Evolutionary conservation across 2,888 invertebrate species (phyloP).

Genomic region (Aethes cnicana): DNA sequence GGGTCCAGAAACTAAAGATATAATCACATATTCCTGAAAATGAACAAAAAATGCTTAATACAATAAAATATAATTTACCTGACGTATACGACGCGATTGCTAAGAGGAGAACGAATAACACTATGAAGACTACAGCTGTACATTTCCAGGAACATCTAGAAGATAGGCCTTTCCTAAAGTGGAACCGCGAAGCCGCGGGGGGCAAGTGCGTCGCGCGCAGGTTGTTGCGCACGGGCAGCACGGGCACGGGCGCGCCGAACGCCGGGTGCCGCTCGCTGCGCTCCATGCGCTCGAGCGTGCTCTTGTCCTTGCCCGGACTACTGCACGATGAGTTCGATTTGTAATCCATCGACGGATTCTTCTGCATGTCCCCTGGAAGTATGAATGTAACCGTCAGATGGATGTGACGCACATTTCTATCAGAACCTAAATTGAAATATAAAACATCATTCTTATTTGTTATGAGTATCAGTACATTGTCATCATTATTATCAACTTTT

Average conservation of each 20-base stretch:
- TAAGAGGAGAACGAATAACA: conserved; percentile 90
- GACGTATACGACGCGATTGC: conserved; percentile 93
- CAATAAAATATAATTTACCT: conserved; percentile 78
- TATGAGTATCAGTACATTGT: no score
- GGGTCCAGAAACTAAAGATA: no score
- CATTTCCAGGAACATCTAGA: conserved; percentile 96
- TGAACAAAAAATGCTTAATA: background rate
- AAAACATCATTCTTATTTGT: no score
- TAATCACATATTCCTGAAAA: background rate
- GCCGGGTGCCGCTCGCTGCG: conserved; percentile 84
- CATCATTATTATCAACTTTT: no score
- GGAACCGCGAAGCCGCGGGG: conserved; percentile 88
- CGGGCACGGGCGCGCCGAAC: conserved; percentile 87
- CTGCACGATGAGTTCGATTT: conserved; percentile 93
- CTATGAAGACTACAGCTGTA: conserved; percentile 93
- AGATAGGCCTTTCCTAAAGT: conserved; percentile 92
- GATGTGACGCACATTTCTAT: no score
- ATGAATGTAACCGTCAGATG: background rate
- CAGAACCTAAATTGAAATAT: no score
- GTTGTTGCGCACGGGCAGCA: conserved; percentile 89
- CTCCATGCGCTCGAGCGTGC: conserved; percentile 77
- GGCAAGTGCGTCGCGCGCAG: conserved; percentile 88
- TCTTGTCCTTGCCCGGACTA: conserved; percentile 87
- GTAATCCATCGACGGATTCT: conserved; percentile 94
- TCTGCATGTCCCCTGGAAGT: conserved; percentile 90